A percentile compares a stretch with the other conserved stretches of the same genome.
phyloP scores from a whole-genome alignment of 2,797 vertebrate species.

The Tinamus major region DNA sequence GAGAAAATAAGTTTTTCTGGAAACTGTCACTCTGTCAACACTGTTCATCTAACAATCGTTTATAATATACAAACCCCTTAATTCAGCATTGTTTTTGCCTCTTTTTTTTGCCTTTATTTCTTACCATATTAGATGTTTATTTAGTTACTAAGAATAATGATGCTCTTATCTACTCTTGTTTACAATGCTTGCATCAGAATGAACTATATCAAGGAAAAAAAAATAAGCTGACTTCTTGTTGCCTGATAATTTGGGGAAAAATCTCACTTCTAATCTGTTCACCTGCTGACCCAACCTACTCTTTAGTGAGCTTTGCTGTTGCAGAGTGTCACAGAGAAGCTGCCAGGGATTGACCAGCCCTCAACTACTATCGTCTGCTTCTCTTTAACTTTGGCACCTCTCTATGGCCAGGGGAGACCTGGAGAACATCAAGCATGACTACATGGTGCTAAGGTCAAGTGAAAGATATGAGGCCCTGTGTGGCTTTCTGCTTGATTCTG shows the following conservation, averaged over 20 bases:
- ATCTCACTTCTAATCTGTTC: not conserved
- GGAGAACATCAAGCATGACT: not conserved
- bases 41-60: not conserved
- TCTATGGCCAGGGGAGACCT: not conserved
- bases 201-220: not conserved
- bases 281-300: not conserved
- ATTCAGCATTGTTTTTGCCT: not conserved
- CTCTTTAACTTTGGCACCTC: not conserved
- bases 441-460: not conserved
- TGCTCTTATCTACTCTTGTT: not conserved
- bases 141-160: not conserved
- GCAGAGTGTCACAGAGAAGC: not conserved
- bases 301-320: not conserved
- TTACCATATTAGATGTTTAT: not conserved
- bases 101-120: not conserved
- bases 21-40: not conserved
- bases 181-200: not conserved
- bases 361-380: not conserved
- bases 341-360: not conserved
- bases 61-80: not conserved
- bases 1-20: not conserved
- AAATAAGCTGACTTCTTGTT: not conserved
- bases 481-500: not conserved
- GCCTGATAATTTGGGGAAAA: not conserved
- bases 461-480: fast-evolving